Conservation (phyloP, 2,113 vertebrate genomes). For the Chloropsis cyanopogon region DNA sequence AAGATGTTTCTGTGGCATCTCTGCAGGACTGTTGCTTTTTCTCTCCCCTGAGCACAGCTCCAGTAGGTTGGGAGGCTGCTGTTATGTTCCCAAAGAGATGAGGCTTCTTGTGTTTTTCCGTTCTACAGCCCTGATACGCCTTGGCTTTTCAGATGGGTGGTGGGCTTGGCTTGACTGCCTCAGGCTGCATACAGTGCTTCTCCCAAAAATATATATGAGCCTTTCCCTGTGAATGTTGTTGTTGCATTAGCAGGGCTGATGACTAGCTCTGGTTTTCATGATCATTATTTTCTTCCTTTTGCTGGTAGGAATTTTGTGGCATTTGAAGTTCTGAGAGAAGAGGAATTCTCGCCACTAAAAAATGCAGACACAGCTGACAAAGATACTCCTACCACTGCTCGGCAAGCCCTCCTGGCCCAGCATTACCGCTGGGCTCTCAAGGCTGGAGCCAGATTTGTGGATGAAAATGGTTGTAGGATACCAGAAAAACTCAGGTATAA, state of each 20-base stretch:
- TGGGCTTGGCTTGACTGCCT: neutral
- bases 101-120: neutral
- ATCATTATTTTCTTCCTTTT: neutral
- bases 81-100: neutral
- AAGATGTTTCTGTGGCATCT: neutral
- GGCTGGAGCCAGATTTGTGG: slow-evolving; percentile 80
- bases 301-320: slow-evolving; percentile 84
- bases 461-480: slow-evolving; percentile 65
- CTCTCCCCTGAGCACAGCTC: neutral
- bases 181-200: neutral
- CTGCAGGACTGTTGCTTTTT: neutral
- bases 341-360: slow-evolving; percentile 93
- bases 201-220: neutral
- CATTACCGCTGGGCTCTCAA: slow-evolving; percentile 85
- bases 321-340: slow-evolving; percentile 87
- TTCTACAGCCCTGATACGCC: neutral
- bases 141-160: neutral
- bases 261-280: neutral
- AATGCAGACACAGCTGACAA: slow-evolving; percentile 77
- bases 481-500: slow-evolving; percentile 68
- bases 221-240: neutral
- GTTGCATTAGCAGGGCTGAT: neutral
- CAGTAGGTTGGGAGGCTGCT: neutral
- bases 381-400: slow-evolving; percentile 81
- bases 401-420: slow-evolving; percentile 81